Evolutionary conservation across 2,113 vertebrate genomes (phyloP).

Genomic region (Neodontobutis hainanensis): DNA sequence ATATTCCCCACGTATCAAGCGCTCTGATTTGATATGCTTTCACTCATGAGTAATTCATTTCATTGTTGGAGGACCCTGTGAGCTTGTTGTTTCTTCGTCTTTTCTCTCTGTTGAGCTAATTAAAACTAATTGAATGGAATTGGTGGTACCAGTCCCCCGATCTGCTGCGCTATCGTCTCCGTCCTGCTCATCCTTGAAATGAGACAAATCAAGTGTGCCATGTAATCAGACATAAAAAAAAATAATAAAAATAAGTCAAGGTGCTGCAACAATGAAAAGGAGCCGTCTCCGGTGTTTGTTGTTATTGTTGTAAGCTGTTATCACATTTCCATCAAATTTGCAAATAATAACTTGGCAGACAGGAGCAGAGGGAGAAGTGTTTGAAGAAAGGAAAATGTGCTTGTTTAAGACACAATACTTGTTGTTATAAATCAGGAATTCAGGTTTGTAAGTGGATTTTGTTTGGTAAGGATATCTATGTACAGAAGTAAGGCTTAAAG

Average conservation of each 20-base stretch:
- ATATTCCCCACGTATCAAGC: conserved; percentile 67
- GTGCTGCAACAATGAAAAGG: conserved; percentile 15
- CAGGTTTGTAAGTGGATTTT: no score
- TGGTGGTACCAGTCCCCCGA: conserved; percentile 52
- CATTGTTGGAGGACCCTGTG: conserved; percentile 64
- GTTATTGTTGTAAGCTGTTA: conserved; percentile 49
- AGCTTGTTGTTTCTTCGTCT: conserved; percentile 55
- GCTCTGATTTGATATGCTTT: conserved; percentile 73
- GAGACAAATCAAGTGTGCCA: conserved; percentile 72
- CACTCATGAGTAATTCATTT: conserved; percentile 75
- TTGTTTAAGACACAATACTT: conserved; percentile 2
- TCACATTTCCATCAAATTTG: conserved; percentile 43
- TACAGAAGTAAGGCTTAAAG: no score
- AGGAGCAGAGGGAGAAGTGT: conserved; percentile 18
- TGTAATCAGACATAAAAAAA: conserved; percentile 65
- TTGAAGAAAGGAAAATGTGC: conserved; percentile 22
- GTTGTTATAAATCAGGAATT: not conserved
- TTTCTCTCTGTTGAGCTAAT: conserved; percentile 67
- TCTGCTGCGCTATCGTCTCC: conserved; percentile 53
- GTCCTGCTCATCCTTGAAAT: conserved; percentile 74
- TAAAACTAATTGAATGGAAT: conserved; percentile 76
- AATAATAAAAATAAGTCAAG: conserved; percentile 29
- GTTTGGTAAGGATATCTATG: not conserved
- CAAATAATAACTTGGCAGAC: conserved; percentile 37
- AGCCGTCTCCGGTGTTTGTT: conserved; percentile 54